Evolutionary conservation across 2,113 vertebrate species (phyloP), one percentile per base, ranked within the genome.

Genomic region (Heteronetta atricapilla): DNA sequence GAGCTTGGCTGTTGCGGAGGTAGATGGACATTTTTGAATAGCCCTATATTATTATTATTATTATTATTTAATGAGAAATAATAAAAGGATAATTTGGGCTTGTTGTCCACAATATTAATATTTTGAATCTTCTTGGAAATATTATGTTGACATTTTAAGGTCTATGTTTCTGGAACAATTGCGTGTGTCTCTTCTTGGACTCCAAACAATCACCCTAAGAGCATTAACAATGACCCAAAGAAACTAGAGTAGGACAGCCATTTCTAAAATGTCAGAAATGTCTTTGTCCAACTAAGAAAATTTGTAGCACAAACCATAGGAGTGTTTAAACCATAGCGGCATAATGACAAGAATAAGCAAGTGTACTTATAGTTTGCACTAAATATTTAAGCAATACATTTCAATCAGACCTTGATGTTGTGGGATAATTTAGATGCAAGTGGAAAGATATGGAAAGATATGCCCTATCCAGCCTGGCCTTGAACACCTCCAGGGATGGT

Each of bases 231-330:
- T 67, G 21, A 44, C 48, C 42, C 8, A 58, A 84, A 89, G 86
- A 89, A 92, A 82, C 82, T 23, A 84, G 86, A 95, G 79, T 15
- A 85, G 72, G 91, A 97, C 94, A 93, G 90, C 69, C 17, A 33
- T 97, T 97, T 98, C 93, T 96, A 96, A 98, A 96, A 95, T 95
- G 92, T 91, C 94, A 96, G 75, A 96, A 92, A 88, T 91, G 88
- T 86, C 87, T 95, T 82, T 90, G 80, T 95, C 90, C 86, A 95
- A 88, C 67, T 97, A 97, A 94, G 93, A 96, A 96, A 94, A 97
- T 96, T 74, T 95, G 92, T 95, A 96, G 94, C 94, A 94, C 85
- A 97, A 96, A 88, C 56, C 76, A 75, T 92, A 92, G 88, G 50
- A 95, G 48, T 84, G 60, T 95, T 97, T 94, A 93, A 94, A 89